Evolutionary conservation across 2,797 vertebrate species (phyloP), one percentile per base, ranked within the genome.

Genomic region (Hydrolagus colliei): DNA sequence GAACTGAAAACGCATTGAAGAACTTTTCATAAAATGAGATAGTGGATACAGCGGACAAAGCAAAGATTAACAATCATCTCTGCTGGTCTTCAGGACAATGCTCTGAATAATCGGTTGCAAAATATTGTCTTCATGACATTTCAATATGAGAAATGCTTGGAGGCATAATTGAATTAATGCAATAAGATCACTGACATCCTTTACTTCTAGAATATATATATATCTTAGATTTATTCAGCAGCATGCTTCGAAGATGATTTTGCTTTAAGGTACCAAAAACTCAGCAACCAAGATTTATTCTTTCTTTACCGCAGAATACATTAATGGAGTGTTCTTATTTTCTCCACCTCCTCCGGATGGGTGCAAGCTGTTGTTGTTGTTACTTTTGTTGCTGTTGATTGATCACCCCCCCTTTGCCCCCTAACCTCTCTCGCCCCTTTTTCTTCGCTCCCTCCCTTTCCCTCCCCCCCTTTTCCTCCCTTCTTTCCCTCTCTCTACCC

Each of bases 131-230:
- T 41, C 32, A 71, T 84, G 79, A 35, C 79, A 71, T 27, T 84
- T 41, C 65, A 71, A 84, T 84, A 71, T 84, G 65, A 84, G 79
- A 84, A 68, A 84, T 52, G 79, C 79, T 84, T 71, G 79, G 32
- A 84, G 79, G 71, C 65, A 41, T 84, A 35, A 20, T 35, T 71
- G 71, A 41, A 20, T 84, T 84, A 84, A 68, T 82, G 27, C 27
- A 67, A 67, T 68, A 65, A 35, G 32, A 84, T 84, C 79, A 68
- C 27, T 68, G 79, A 32, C n/a, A 13, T 84, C 9, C 75, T n/a
- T 77, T n/a, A 77, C 75, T 77, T 77, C 32, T 84, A 18, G 32
- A 68, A 84, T 18, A 80, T 63, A 59, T 63, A 59, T 63, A 62
- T 27, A 68, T 20, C 16, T 41, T 84, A 52, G 41, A 68, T 71